Conservation (phyloP, 2,113 vertebrate genomes). For the Sciurus niger region DNA sequence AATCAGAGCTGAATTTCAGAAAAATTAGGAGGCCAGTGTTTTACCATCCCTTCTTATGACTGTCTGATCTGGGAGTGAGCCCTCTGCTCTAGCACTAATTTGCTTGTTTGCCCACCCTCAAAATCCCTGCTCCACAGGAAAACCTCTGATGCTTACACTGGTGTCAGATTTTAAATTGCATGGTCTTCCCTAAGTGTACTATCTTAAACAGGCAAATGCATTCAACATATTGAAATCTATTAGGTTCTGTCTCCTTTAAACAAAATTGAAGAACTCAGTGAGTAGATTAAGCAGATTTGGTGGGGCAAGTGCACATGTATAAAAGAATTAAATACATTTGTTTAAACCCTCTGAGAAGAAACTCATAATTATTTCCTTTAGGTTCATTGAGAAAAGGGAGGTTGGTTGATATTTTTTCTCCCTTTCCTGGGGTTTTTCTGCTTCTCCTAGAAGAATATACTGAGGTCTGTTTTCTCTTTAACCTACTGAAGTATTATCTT, state of each 20-base stretch:
- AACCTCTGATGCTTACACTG: not conserved
- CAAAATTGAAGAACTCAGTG: conserved; percentile 1
- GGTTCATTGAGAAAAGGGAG: not conserved
- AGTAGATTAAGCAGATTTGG: not conserved
- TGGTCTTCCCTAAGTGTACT: not conserved
- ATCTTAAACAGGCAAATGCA: not conserved
- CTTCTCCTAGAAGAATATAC: not conserved
- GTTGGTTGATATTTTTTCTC: not conserved
- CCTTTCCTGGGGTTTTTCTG: not conserved
- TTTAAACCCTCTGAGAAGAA: not conserved
- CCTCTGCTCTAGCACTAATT: not conserved
- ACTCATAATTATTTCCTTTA: not conserved
- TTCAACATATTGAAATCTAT: not conserved
- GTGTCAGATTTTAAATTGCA: not conserved
- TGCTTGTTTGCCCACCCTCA: not conserved
- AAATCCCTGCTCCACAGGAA: not conserved
- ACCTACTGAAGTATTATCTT: not conserved
- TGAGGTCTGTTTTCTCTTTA: not conserved
- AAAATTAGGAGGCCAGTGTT: not conserved
- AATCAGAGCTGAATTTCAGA: not conserved
- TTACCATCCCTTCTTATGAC: not conserved
- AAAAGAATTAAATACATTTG: not conserved
- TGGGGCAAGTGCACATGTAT: not conserved
- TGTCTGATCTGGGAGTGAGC: not conserved
- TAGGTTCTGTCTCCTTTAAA: not conserved